Evolutionary conservation across 2,888 invertebrate genomes (phyloP).

Genomic region (Palloptera scutellata): DNA sequence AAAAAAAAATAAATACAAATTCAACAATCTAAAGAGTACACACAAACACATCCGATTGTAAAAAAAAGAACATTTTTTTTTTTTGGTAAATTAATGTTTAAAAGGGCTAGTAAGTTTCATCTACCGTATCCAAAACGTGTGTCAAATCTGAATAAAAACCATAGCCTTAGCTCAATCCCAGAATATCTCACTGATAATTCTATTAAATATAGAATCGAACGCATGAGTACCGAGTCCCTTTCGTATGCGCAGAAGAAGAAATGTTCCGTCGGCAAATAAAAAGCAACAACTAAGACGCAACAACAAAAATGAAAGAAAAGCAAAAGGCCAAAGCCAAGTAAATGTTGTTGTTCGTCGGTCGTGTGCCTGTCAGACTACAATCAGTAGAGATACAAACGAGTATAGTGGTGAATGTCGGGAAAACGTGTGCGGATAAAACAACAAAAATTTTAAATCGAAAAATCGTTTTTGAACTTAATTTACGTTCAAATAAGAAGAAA

Average conservation of each 20-base stretch:
- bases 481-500: not conserved
- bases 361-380: slow-evolving; percentile 38
- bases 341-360: slow-evolving; percentile 26
- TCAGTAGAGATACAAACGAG: slow-evolving; percentile 60
- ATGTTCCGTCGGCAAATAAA: slow-evolving; percentile 21
- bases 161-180: too few relatives aligned
- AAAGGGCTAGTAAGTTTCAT: too few relatives aligned
- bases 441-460: not conserved
- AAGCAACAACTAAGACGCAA: slow-evolving; percentile 7
- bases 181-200: too few relatives aligned
- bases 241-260: slow-evolving; percentile 7
- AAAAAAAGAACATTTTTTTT: too few relatives aligned
- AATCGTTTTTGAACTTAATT: slow-evolving; percentile 15
- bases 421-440: slow-evolving; percentile 8
- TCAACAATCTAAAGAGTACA: too few relatives aligned
- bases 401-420: slow-evolving; percentile 51
- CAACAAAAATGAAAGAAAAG: slow-evolving; percentile 37
- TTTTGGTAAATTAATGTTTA: too few relatives aligned
- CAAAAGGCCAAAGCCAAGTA: slow-evolving; percentile 6
- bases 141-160: too few relatives aligned
- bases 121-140: too few relatives aligned
- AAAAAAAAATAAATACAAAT: too few relatives aligned
- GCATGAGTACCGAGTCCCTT: slow-evolving; percentile 7
- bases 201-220: too few relatives aligned
- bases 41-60: too few relatives aligned